A percentile compares a stretch with the other conserved stretches of the same genome.
Evolutionary conservation across 2,888 invertebrate genomes (phyloP).

Genomic region (Chymomyza caudatula): DNA sequence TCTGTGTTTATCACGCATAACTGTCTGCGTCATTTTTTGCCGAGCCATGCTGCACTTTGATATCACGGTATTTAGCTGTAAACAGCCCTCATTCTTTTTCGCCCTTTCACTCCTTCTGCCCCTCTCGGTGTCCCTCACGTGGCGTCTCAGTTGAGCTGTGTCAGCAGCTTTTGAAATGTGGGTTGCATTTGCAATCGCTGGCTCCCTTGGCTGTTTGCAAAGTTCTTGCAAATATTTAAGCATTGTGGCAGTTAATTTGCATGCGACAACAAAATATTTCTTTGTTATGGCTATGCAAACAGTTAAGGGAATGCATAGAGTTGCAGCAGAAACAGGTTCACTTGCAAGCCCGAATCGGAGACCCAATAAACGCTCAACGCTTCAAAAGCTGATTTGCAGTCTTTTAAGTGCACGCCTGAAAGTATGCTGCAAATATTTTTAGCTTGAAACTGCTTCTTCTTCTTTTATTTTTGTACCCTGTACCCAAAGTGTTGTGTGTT

Average conservation of each 20-base stretch:
- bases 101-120: too few relatives aligned
- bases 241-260: conserved; percentile 4
- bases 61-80: background rate
- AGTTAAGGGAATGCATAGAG: background rate
- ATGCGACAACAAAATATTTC: background rate
- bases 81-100: too few relatives aligned
- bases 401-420: background rate
- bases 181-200: background rate
- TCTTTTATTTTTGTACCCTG: too few relatives aligned
- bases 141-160: background rate
- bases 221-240: background rate
- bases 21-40: background rate
- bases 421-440: background rate
- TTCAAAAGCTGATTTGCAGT: background rate
- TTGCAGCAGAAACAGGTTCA: too few relatives aligned
- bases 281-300: background rate
- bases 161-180: background rate
- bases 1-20: background rate
- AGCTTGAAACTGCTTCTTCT: too few relatives aligned
- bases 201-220: background rate
- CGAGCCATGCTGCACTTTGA: background rate
- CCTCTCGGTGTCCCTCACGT: background rate
- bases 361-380: background rate
- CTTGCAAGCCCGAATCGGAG: background rate
- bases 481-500: too few relatives aligned